phyloP scores from a whole-genome alignment of 2,888 invertebrate genomes.

The Keiferia lycopersicella region DNA sequence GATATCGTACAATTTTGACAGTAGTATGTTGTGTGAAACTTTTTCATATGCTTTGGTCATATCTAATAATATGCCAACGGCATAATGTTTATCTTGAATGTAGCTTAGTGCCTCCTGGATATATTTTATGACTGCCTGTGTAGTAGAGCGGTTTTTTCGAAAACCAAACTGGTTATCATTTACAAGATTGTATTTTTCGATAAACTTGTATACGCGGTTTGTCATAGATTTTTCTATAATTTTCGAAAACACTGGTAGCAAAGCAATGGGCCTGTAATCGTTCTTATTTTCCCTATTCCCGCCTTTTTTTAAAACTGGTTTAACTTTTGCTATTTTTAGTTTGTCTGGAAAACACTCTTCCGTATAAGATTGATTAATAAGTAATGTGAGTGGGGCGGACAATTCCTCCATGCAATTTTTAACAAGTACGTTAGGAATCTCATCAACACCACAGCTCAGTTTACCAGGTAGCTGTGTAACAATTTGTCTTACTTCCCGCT shows the following conservation, averaged over 20 bases:
- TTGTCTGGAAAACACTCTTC: not conserved
- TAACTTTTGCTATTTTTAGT: not conserved
- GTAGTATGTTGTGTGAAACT: not conserved
- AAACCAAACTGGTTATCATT: constrained; percentile 11
- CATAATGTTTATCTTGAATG: not conserved
- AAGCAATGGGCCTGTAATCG: not conserved
- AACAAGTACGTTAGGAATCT: not conserved
- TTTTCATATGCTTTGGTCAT: constrained; percentile 5
- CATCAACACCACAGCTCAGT: not conserved
- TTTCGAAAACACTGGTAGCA: not conserved
- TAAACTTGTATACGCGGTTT: not conserved
- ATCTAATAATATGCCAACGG: not conserved
- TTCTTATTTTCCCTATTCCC: not conserved
- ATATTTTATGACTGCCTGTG: not conserved
- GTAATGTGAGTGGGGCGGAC: not conserved
- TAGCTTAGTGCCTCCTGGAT: not conserved
- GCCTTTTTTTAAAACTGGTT: not conserved
- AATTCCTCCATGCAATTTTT: not conserved
- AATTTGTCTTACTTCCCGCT: not conserved
- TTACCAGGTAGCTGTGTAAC: not conserved
- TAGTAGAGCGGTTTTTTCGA: not conserved
- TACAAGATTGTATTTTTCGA: not conserved
- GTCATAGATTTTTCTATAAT: not conserved
- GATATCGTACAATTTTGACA: not conserved
- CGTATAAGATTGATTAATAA: not conserved